Percentiles rank a stretch among this genome's conserved stretches.
Conservation (phyloP, 2,797 vertebrate species). For the Cyclopterus lumpus region DNA sequence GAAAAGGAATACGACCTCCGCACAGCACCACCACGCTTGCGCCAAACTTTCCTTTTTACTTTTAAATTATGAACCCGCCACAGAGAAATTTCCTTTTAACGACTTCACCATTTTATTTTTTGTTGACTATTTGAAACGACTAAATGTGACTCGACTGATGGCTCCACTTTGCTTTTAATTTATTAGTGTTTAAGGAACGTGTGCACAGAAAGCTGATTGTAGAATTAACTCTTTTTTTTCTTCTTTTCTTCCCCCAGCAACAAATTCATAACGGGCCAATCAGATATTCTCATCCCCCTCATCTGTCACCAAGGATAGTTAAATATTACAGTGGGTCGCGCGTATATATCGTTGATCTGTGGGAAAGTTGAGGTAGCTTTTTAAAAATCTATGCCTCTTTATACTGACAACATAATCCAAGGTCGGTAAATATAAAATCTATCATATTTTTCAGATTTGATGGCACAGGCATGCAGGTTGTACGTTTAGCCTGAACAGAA, state of each 20-base stretch:
- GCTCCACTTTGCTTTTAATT: constrained; percentile 70
- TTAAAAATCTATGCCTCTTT: constrained; percentile 12
- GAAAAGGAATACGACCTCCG: constrained; percentile 42
- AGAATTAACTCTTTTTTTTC: constrained; percentile 4
- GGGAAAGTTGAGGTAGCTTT: constrained; percentile 9
- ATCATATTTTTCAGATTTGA: constrained; percentile 8
- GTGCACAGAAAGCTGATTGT: constrained; percentile 28
- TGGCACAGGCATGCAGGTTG: constrained; percentile 24
- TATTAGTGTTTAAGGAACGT: constrained; percentile 71
- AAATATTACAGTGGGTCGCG: constrained; percentile 19
- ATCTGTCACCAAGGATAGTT: constrained; percentile 21
- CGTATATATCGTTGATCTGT: constrained; percentile 21
- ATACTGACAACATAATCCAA: constrained; percentile 21
- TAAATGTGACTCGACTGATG: constrained; percentile 64
- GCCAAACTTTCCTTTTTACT: constrained; percentile 59
- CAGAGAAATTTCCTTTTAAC: constrained; percentile 42
- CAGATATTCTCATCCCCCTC: constrained; percentile 12
- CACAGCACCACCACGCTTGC: constrained; percentile 40
- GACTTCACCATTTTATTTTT: constrained; percentile 48
- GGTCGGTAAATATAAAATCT: constrained; percentile 5
- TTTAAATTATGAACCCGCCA: constrained; percentile 66
- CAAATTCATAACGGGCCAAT: constrained; percentile 18
- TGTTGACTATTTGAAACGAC: constrained; percentile 58
- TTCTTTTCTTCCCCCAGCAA: constrained; percentile 1
- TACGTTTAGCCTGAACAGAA: constrained; percentile 54